Conservation (phyloP, 2,797 vertebrate genomes). For the Neostethus bicornis region DNA sequence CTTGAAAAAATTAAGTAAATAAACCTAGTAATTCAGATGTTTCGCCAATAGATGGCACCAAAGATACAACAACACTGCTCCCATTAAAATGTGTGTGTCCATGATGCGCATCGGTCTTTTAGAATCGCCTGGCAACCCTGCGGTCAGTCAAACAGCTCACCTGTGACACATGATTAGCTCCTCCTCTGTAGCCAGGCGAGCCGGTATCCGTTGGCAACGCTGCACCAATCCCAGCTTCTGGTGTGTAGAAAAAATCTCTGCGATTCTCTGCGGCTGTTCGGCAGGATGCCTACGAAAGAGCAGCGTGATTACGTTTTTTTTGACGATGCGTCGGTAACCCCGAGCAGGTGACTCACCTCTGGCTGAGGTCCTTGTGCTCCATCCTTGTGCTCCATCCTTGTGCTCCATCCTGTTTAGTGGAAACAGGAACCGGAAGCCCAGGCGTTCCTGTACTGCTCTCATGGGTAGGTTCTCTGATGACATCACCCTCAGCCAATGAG, state of each 20-base stretch:
- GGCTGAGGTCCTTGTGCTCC: constrained; percentile 89
- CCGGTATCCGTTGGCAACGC: constrained; percentile 80
- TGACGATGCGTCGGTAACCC: neutral
- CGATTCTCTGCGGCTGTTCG: constrained; percentile 86
- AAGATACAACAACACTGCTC: too few relatives aligned
- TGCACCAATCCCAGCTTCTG: constrained; percentile 78
- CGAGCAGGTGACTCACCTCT: constrained; percentile 74
- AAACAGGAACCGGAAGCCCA: constrained; percentile 14
- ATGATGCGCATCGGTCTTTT: too few relatives aligned
- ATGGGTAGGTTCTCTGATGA: constrained; percentile 34
- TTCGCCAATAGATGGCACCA: too few relatives aligned
- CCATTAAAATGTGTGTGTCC: too few relatives aligned
- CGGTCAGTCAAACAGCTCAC: neutral
- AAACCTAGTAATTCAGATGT: too few relatives aligned
- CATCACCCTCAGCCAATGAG: constrained; percentile 10
- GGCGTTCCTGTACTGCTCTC: constrained; percentile 10
- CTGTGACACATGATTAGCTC: constrained; percentile 86
- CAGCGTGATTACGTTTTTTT: neutral
- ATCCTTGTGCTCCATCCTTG: constrained; percentile 92
- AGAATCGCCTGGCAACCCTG: too few relatives aligned
- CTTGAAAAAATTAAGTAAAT: too few relatives aligned
- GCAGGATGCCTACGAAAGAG: constrained; percentile 83
- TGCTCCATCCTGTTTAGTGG: constrained; percentile 81
- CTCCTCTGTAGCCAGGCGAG: constrained; percentile 79
- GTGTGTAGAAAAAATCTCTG: constrained; percentile 82